Evolutionary conservation across 2,113 vertebrate genomes (phyloP), one percentile per base, ranked within the genome.

Genomic region (Drymodes brunneopygia): DNA sequence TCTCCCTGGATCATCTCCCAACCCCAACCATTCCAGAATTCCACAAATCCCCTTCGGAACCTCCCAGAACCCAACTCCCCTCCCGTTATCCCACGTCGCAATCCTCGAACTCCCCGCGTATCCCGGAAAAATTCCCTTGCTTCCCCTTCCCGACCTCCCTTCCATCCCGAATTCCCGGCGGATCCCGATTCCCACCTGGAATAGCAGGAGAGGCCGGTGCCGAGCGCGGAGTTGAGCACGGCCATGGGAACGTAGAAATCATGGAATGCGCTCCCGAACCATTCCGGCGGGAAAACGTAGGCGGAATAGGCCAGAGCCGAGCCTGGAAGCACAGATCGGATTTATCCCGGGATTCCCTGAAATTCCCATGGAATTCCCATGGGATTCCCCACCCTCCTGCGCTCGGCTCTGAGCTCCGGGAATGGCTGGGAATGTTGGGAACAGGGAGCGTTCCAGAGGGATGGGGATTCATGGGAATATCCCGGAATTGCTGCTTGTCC

Each of bases 301-400:
- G 99, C 98, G 0, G 98, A 99, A 75, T 99, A 99, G 1, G 98
- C 98, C 31, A 99, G 97, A 1, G 99, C 99, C 1, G 99, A 99
- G 7, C 99, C 99, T 99, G 97, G 10, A 19, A 51, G 48, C 4
- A 44, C 10, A 65, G 90, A 7, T n/a, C n/a, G n/a, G n/a, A n/a
- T n/a, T n/a, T n/a, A 2, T 17, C 29, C 81, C 1, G 1, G 35
- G 11, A 51, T 77, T 40, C 62, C 69, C 36, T 6, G 22, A 13
- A 62, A 31, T 38, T n/a, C 48, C 23, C 4, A 9, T 4, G 3
- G 58, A 70, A 28, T 53, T 40, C 42, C 10, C 1, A 10, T 4
- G 2, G 61, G 70, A 33, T 29, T 71, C 70, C 4, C 25, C n/a
- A 15, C 4, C 48, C 56, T 36, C 61, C 27, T 0, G n/a, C 40